phyloP scores from a whole-genome alignment of 1,140 invertebrate genomes.

The Branchinecta lynchi region DNA sequence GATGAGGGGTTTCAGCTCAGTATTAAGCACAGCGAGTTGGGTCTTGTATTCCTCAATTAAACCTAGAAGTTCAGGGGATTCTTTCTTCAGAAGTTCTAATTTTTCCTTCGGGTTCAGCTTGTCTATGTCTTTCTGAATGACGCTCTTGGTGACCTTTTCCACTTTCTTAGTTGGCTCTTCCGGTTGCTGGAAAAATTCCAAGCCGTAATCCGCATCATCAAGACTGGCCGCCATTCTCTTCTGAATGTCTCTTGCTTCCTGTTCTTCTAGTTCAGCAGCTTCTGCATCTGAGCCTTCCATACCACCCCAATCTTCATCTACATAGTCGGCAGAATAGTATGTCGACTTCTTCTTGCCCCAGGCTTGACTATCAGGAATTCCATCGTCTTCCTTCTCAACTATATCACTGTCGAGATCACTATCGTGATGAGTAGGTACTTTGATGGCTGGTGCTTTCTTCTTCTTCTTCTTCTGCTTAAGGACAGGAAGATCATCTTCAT shows the following conservation, averaged over 20 bases:
- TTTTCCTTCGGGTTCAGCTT: slow-evolving; percentile 57
- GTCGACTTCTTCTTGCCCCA: slow-evolving; percentile 65
- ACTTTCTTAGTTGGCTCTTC: slow-evolving; percentile 25
- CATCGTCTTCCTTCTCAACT: slow-evolving; percentile 54
- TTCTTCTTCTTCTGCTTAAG: slow-evolving; percentile 26
- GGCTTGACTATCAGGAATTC: slow-evolving; percentile 57
- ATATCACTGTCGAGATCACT: slow-evolving; percentile 31
- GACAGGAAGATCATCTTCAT: slow-evolving; percentile 28
- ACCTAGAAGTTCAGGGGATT: slow-evolving; percentile 63
- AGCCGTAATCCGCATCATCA: slow-evolving; percentile 59
- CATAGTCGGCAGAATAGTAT: slow-evolving; percentile 73
- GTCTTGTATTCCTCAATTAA: slow-evolving; percentile 58
- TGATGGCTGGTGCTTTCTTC: slow-evolving; percentile 16
- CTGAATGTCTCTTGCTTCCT: slow-evolving; percentile 67
- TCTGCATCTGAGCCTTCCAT: slow-evolving; percentile 48
- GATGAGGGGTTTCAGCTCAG: slow-evolving; percentile 46
- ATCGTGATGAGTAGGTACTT: not conserved
- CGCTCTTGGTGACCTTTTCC: slow-evolving; percentile 36
- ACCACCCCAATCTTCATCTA: slow-evolving; percentile 65
- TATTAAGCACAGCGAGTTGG: slow-evolving; percentile 42
- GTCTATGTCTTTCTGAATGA: slow-evolving; percentile 52
- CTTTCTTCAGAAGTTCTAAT: slow-evolving; percentile 53
- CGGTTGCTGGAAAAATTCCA: slow-evolving; percentile 38
- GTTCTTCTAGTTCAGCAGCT: slow-evolving; percentile 60
- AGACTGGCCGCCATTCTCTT: slow-evolving; percentile 56